These are phyloP conservation scores for Strigamia crassipes DNA, from an alignment of 2,888 invertebrate species.

Conservation along the genomic window DNA sequence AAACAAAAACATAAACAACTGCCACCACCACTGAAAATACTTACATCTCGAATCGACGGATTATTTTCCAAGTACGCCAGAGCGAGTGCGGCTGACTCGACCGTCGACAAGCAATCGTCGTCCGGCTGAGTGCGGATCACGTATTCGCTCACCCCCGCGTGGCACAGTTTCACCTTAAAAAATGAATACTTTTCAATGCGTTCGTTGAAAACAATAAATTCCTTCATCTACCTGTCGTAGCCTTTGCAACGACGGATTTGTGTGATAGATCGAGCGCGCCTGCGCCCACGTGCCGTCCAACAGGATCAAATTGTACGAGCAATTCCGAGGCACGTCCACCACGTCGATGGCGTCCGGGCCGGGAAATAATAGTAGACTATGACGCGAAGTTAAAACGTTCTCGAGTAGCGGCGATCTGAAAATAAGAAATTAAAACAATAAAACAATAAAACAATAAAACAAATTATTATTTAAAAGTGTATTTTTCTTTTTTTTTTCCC, in stretches of 20 bases:
- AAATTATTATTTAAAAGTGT: no score
- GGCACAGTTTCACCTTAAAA: conserved; percentile 72
- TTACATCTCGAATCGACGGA: conserved; percentile 65
- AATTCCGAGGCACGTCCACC: conserved; percentile 60
- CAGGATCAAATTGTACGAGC: conserved; percentile 72
- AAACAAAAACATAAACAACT: background rate
- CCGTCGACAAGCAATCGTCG: conserved; percentile 85
- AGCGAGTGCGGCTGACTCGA: conserved; percentile 83
- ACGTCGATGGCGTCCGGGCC: conserved; percentile 75
- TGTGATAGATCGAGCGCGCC: conserved; percentile 86
- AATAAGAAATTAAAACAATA: no score
- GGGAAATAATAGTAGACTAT: conserved; percentile 80
- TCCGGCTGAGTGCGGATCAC: conserved; percentile 92
- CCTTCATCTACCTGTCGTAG: conserved; percentile 68
- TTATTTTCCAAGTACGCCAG: conserved; percentile 76
- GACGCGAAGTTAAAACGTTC: conserved; percentile 68
- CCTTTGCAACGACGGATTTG: conserved; percentile 74
- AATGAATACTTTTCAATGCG: background rate
- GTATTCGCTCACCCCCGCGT: conserved; percentile 77
- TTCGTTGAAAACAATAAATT: no score
- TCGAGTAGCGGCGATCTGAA: conserved; percentile 60
- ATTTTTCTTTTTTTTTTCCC: background rate
- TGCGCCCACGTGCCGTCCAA: conserved; percentile 97
- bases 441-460: no score
- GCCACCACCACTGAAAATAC: background rate